phyloP scores from a whole-genome alignment of 2,797 vertebrate genomes.

The Phyllotis vaccarum region DNA sequence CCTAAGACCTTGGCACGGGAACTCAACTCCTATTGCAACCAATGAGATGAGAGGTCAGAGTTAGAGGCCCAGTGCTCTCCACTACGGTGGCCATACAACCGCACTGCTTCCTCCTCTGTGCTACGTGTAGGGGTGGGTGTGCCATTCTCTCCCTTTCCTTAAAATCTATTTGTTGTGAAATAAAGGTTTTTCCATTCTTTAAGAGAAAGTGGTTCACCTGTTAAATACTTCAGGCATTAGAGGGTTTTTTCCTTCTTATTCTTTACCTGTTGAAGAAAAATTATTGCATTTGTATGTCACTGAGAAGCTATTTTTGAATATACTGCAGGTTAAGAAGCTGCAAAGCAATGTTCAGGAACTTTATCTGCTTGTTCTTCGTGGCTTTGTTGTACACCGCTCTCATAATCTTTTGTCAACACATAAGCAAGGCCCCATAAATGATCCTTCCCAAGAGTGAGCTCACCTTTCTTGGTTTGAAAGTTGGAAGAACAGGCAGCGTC shows the following conservation, averaged over 20 bases:
- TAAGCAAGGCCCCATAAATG: background rate
- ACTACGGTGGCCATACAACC: background rate
- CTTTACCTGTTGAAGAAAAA: background rate
- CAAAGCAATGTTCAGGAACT: background rate
- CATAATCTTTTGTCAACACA: background rate
- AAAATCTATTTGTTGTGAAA: background rate
- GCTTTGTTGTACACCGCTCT: constrained; percentile 10
- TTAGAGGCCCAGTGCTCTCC: background rate
- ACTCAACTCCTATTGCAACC: background rate
- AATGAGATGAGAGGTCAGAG: background rate
- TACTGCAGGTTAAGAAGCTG: background rate
- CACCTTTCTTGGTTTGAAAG: background rate
- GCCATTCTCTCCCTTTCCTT: background rate
- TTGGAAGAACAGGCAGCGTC: background rate
- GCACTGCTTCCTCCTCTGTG: background rate
- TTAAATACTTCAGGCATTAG: background rate
- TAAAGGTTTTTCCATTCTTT: background rate
- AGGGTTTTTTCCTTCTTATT: background rate
- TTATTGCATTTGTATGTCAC: background rate
- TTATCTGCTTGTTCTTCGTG: background rate
- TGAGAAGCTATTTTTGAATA: constrained; percentile 28
- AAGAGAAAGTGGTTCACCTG: background rate
- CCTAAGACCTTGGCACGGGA: background rate
- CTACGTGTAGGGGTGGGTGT: too few relatives aligned
- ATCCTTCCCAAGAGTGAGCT: background rate